Evolutionary conservation across 2,888 invertebrate species (phyloP).

Genomic region (Aporophyla nigra): DNA sequence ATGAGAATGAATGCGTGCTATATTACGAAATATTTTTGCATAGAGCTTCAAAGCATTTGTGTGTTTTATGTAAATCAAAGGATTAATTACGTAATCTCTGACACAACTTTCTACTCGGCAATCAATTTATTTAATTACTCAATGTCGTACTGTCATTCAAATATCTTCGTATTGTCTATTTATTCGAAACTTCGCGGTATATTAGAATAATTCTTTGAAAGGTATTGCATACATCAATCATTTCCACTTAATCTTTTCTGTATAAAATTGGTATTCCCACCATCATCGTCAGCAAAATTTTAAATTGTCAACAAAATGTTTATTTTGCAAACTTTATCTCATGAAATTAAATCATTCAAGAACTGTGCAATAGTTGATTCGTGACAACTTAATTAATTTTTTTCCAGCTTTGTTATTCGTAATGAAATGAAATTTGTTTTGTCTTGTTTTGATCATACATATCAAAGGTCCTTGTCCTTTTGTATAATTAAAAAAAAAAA

Average conservation of each 20-base stretch:
- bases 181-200: constrained; percentile 42
- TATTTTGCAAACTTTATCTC: constrained; percentile 47
- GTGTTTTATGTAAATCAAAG: constrained; percentile 36
- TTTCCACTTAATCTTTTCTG: constrained; percentile 34
- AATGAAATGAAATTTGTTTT: constrained; percentile 15
- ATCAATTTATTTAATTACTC: constrained; percentile 59
- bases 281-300: constrained; percentile 48
- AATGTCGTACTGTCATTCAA: constrained; percentile 43
- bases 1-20: neutral
- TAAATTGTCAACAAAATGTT: constrained; percentile 33
- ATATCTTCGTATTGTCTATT: constrained; percentile 43
- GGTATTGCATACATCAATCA: constrained; percentile 49
- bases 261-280: constrained; percentile 43
- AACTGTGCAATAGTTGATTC: constrained; percentile 23
- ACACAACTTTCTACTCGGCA: constrained; percentile 51
- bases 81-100: constrained; percentile 34
- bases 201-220: constrained; percentile 54
- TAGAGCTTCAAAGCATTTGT: constrained; percentile 6
- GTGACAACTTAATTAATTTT: constrained; percentile 27
- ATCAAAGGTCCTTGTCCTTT: neutral
- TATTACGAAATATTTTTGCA: constrained; percentile 31
- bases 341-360: constrained; percentile 39
- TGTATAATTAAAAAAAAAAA: too few relatives aligned
- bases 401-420: constrained; percentile 14
- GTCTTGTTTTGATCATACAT: neutral